Evolutionary conservation across 2,797 vertebrate species (phyloP).

Genomic region (Coendou prehensilis): DNA sequence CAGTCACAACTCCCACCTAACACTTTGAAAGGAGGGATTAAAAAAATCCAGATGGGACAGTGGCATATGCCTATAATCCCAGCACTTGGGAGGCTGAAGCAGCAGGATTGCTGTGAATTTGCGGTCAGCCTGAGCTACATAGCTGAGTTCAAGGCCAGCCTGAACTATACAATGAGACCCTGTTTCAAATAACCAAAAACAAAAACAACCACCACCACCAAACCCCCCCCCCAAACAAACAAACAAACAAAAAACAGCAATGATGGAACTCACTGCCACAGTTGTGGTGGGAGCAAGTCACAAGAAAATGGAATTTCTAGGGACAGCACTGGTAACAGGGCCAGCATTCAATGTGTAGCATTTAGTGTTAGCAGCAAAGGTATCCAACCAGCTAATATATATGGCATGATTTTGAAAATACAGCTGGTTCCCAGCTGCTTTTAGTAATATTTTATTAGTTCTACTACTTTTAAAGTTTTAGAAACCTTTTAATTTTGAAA

Average conservation of each 20-base stretch:
- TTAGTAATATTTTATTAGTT: slow-evolving; percentile 52
- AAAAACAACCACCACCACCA: neutral
- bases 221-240: neutral
- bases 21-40: slow-evolving; percentile 17
- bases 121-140: neutral
- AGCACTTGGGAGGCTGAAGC: neutral
- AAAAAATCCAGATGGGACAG: neutral
- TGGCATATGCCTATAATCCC: neutral
- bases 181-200: neutral
- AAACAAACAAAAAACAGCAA: neutral
- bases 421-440: neutral
- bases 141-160: neutral
- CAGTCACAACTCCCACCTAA: slow-evolving; percentile 19
- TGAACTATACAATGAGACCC: neutral
- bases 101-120: neutral
- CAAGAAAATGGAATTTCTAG: slow-evolving; percentile 56
- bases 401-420: slow-evolving; percentile 32
- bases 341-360: neutral
- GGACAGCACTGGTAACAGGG: neutral
- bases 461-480: neutral
- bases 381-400: neutral
- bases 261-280: slow-evolving; percentile 8
- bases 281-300: neutral
- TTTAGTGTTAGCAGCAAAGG: neutral
- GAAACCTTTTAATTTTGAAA: slow-evolving; percentile 40